Percentiles rank a stretch among this genome's conserved stretches.
Evolutionary conservation across 2,888 invertebrate species (phyloP).

Genomic region (Acrobasis suavella): DNA sequence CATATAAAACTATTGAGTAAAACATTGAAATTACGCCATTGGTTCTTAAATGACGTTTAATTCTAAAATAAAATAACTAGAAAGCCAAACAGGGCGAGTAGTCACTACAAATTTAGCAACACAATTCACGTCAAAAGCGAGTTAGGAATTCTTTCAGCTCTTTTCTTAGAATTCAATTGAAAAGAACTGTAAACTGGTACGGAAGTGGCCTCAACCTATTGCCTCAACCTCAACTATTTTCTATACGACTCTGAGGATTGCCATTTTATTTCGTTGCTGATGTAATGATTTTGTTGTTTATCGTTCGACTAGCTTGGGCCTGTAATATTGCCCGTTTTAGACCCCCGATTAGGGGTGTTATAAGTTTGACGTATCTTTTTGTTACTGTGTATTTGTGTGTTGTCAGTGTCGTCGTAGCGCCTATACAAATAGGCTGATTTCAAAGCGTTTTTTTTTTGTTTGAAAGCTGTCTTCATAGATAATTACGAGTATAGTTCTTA

Average conservation of each 20-base stretch:
- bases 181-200: slow-evolving; percentile 21
- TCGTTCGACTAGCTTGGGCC: not conserved
- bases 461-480: too few relatives aligned
- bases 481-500: too few relatives aligned
- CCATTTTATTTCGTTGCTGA: slow-evolving; percentile 1
- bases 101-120: slow-evolving; percentile 6
- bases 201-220: slow-evolving; percentile 6
- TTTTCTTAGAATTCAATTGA: slow-evolving; percentile 17
- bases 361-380: too few relatives aligned
- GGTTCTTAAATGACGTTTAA: too few relatives aligned
- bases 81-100: not conserved
- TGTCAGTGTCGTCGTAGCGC: too few relatives aligned
- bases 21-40: too few relatives aligned
- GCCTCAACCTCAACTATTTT: slow-evolving; percentile 13
- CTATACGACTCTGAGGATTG: not conserved
- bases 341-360: too few relatives aligned
- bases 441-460: too few relatives aligned
- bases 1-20: too few relatives aligned
- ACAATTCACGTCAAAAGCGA: slow-evolving; percentile 18
- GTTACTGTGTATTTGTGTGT: too few relatives aligned
- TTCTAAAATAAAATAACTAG: not conserved
- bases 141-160: slow-evolving; percentile 17
- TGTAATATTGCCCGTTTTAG: too few relatives aligned
- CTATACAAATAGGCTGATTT: too few relatives aligned
- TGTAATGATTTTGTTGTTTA: not conserved